Conservation (phyloP, 2,888 invertebrate species). For the Tuberolachnus salignus region DNA sequence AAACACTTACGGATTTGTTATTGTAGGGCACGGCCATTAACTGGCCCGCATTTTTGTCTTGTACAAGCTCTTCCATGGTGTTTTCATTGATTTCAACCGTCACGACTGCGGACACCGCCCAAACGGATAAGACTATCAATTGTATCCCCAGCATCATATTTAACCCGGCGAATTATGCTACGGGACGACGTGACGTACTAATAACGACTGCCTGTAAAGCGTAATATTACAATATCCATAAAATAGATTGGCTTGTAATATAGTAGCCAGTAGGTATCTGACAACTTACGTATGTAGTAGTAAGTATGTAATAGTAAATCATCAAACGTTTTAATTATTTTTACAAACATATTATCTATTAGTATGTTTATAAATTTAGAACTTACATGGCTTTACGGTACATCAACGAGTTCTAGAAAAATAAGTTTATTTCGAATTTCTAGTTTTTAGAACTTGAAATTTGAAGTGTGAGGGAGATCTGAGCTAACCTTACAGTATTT, state of each 20-base stretch:
- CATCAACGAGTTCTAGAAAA: neutral
- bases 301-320: no score
- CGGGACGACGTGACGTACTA: no score
- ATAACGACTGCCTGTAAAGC: no score
- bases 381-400: slow-evolving; percentile 38
- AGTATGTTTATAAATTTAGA: neutral
- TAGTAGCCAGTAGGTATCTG: no score
- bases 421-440: neutral
- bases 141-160: neutral
- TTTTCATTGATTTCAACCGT: neutral
- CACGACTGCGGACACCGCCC: neutral
- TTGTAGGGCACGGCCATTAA: neutral
- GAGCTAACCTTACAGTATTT: no score
- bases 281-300: no score
- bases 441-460: neutral
- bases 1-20: slow-evolving; percentile 20
- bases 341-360: neutral
- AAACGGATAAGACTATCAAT: neutral
- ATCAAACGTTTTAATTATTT: neutral
- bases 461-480: no score
- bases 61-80: neutral
- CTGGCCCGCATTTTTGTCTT: neutral
- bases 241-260: no score
- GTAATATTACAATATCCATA: no score
- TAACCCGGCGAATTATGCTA: neutral